Evolutionary conservation across 2,888 invertebrate genomes (phyloP).

Genomic region (Microchrysa polita): DNA sequence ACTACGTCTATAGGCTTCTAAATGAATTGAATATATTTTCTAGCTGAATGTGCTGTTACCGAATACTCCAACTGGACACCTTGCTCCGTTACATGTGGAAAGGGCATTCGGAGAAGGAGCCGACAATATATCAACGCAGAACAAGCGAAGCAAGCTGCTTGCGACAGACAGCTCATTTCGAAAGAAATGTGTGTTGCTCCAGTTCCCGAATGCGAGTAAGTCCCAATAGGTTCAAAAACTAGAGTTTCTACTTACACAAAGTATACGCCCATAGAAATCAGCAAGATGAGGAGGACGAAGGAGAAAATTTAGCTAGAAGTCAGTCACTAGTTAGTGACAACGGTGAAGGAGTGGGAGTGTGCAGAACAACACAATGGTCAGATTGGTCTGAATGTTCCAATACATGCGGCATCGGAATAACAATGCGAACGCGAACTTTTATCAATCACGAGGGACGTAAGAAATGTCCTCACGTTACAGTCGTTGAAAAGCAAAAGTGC

Average conservation of each 20-base stretch:
- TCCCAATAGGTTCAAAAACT: neutral
- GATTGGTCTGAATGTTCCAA: constrained; percentile 81
- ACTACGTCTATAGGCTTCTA: neutral
- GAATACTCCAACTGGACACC: constrained; percentile 81
- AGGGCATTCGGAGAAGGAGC: constrained; percentile 82
- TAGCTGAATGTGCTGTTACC: constrained; percentile 83
- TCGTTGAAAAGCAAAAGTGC: constrained; percentile 79
- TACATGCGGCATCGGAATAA: constrained; percentile 82
- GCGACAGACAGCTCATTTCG: constrained; percentile 78
- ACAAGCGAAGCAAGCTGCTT: constrained; percentile 75
- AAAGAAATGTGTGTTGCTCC: constrained; percentile 91
- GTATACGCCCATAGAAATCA: neutral
- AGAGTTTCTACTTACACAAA: too few relatives aligned
- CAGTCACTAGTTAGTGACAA: constrained; percentile 58
- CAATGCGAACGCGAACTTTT: constrained; percentile 79
- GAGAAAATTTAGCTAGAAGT: constrained; percentile 61
- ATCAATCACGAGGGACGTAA: constrained; percentile 79
- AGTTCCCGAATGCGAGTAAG: constrained; percentile 79
- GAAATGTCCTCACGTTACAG: constrained; percentile 80
- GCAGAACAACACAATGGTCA: constrained; percentile 61
- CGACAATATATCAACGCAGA: constrained; percentile 75
- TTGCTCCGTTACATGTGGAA: constrained; percentile 89
- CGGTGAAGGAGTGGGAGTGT: constrained; percentile 62
- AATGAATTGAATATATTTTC: constrained; percentile 47
- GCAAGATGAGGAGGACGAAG: constrained; percentile 59